Percentiles rank a stretch among this genome's conserved stretches.
These are phyloP conservation scores for Luffia ferchaultella DNA, from an alignment of 2,888 invertebrate genomes.

Conservation along the genomic window DNA sequence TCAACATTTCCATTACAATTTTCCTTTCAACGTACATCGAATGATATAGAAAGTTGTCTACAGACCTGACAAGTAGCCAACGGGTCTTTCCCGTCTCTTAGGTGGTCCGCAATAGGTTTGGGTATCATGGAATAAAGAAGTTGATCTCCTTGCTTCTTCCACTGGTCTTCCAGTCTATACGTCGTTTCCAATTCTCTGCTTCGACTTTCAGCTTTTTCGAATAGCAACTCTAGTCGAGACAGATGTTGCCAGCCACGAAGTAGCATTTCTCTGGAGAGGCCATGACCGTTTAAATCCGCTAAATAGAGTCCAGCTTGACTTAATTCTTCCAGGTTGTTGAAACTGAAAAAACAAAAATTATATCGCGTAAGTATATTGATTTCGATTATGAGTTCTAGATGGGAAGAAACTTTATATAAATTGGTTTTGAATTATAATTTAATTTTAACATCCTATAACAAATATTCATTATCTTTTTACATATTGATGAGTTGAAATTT, in stretches of 20 bases:
- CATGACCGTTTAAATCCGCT: constrained; percentile 87
- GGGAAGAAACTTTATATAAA: no score
- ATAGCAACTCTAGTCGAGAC: constrained; percentile 80
- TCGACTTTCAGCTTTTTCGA: constrained; percentile 82
- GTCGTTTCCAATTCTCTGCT: constrained; percentile 82
- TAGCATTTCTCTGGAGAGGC: constrained; percentile 83
- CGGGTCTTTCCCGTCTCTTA: constrained; percentile 78
- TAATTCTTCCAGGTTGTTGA: constrained; percentile 85
- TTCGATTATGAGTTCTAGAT: no score
- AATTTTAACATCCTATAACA: no score
- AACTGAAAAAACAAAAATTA: constrained; percentile 69
- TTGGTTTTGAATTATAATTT: no score
- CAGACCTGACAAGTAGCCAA: constrained; percentile 84
- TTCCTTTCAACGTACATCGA: no score
- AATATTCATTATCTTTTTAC: no score
- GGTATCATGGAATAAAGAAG: constrained; percentile 94
- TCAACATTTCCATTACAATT: no score
- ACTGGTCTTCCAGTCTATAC: constrained; percentile 78
- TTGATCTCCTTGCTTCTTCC: constrained; percentile 87
- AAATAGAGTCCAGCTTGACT: constrained; percentile 80
- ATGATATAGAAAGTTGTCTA: no score
- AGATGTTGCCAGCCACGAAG: constrained; percentile 87
- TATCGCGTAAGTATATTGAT: no score
- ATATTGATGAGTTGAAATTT: no score
- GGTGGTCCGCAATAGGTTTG: constrained; percentile 80